Percentiles rank a stretch among this genome's conserved stretches.
Evolutionary conservation across 2,797 vertebrate species (phyloP).

Genomic region (Thalassophryne amazonica): DNA sequence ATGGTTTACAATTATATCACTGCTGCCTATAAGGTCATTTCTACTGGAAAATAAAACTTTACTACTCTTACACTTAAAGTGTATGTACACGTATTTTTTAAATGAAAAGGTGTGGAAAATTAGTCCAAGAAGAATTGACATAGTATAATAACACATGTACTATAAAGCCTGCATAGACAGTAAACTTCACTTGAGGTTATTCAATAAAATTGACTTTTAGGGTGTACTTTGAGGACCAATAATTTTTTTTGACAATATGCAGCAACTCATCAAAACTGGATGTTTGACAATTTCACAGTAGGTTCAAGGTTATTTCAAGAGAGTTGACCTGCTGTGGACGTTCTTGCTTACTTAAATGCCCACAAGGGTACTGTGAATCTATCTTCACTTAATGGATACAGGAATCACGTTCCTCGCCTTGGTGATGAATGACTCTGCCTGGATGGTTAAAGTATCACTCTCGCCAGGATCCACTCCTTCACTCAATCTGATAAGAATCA

Average conservation of each 20-base stretch:
- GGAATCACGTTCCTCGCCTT: slow-evolving; percentile 66
- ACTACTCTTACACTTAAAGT: no score
- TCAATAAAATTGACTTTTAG: no score
- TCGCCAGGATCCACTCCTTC: slow-evolving; percentile 49
- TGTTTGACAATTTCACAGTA: slow-evolving; percentile 65
- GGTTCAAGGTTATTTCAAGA: slow-evolving; percentile 69
- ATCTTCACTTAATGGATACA: slow-evolving; percentile 73
- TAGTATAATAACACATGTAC: no score
- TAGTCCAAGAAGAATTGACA: no score
- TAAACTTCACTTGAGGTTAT: no score
- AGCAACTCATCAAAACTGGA: slow-evolving; percentile 30
- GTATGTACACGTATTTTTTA: no score
- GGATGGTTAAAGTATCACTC: slow-evolving; percentile 70
- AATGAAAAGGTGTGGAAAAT: no score
- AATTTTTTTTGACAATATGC: slow-evolving; percentile 13
- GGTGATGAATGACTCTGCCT: slow-evolving; percentile 73
- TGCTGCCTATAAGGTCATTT: no score
- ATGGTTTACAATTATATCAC: no score
- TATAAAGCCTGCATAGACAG: no score
- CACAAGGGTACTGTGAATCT: slow-evolving; percentile 72
- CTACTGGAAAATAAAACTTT: no score
- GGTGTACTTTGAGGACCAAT: no score
- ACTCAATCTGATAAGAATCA: slow-evolving; percentile 74
- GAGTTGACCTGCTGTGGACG: slow-evolving; percentile 60
- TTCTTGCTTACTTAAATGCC: slow-evolving; percentile 66